phyloP scores from a whole-genome alignment of 2,888 invertebrate species.

The Tipula unca region DNA sequence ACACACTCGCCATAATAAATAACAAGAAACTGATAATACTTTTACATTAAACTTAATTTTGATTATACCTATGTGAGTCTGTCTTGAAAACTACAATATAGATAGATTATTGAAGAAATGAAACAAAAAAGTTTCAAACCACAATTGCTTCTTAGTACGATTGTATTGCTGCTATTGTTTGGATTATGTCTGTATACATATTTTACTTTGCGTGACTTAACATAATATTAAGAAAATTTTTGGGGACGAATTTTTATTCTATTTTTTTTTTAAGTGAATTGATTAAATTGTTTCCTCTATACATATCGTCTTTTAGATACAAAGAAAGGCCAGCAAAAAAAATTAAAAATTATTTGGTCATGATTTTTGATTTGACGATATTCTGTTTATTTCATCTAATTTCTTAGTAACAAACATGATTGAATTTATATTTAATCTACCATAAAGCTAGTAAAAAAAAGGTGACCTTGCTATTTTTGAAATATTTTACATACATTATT shows the following conservation, averaged over 20 bases:
- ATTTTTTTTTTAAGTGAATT: neutral
- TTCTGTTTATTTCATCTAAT: neutral
- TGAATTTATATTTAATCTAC: neutral
- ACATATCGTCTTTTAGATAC: neutral
- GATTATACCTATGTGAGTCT: neutral
- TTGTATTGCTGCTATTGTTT: neutral
- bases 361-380: constrained; percentile 8
- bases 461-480: neutral
- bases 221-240: neutral
- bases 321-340: neutral
- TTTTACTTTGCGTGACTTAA: neutral
- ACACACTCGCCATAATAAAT: no score
- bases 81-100: neutral
- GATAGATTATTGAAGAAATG: no score
- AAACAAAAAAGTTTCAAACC: neutral
- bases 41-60: neutral
- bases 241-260: neutral
- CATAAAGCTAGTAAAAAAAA: neutral
- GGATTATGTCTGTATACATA: neutral
- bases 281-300: neutral
- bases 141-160: neutral
- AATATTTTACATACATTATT: neutral
- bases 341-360: neutral
- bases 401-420: neutral
- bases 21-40: neutral